Conservation (phyloP, 2,888 invertebrate genomes). For the Eulithis prunata region DNA sequence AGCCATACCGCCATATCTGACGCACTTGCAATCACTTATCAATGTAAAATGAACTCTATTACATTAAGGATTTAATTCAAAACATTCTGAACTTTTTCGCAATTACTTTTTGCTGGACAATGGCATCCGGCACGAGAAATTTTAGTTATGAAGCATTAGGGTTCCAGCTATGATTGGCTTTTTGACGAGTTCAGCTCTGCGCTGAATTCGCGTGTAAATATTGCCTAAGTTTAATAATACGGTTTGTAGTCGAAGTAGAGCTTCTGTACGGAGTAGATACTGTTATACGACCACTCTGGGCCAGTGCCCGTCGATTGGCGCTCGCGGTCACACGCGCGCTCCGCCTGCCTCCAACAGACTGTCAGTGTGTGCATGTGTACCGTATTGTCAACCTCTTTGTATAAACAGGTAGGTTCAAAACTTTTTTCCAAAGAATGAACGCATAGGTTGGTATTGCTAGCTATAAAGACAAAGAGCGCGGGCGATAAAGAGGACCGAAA, state of each 20-base stretch:
- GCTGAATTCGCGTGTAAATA: not conserved
- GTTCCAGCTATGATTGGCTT: constrained; percentile 5
- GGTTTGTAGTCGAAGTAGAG: constrained; percentile 16
- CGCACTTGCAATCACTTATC: constrained; percentile 1
- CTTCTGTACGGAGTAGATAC: constrained; percentile 10
- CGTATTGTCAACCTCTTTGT: constrained; percentile 77
- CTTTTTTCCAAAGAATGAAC: constrained; percentile 41
- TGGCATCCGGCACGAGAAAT: not conserved
- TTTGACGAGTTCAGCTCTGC: not conserved
- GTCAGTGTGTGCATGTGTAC: constrained; percentile 72
- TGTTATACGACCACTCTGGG: constrained; percentile 49
- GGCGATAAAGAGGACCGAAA: constrained; percentile 71
- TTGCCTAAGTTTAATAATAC: not conserved
- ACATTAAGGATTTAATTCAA: not conserved
- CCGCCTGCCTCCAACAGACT: constrained; percentile 56
- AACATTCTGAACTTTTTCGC: not conserved
- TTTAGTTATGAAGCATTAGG: not conserved
- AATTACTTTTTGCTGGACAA: not conserved
- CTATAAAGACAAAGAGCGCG: constrained; percentile 64
- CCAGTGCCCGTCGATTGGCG: constrained; percentile 74
- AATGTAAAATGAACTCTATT: constrained; percentile 6
- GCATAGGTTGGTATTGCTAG: constrained; percentile 40
- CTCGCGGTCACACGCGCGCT: constrained; percentile 68
- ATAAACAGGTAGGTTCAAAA: constrained; percentile 78
- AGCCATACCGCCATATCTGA: constrained; percentile 35